phyloP scores from a whole-genome alignment of 2,113 vertebrate species.

The Poecilia latipinna region DNA sequence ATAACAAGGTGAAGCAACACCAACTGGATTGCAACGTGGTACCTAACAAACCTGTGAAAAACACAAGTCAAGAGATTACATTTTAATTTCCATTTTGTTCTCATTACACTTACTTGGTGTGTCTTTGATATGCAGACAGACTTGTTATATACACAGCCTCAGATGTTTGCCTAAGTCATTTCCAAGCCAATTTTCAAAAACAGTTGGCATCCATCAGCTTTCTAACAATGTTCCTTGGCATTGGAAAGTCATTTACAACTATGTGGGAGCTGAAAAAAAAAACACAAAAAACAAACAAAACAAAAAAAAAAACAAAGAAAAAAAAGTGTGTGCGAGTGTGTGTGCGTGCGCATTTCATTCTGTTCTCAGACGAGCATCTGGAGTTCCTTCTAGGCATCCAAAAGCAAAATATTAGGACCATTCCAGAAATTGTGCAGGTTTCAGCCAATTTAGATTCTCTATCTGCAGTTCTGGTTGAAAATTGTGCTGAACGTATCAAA shows the following conservation, averaged over 20 bases:
- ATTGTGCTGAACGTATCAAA: background rate
- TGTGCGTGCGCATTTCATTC: conserved; percentile 52
- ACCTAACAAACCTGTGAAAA: conserved; percentile 41
- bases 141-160: conserved; percentile 52
- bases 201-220: conserved; percentile 72
- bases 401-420: conserved; percentile 68
- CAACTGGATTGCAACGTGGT: conserved; percentile 33
- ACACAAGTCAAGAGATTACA: conserved; percentile 41
- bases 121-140: conserved; percentile 54
- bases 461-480: conserved; percentile 1
- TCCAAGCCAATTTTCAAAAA: conserved; percentile 66
- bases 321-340: conserved; percentile 32
- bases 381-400: conserved; percentile 65
- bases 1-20: conserved; percentile 50
- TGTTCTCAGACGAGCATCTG: conserved; percentile 69
- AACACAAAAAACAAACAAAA: background rate
- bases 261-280: conserved; percentile 48
- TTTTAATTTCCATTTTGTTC: conserved; percentile 56
- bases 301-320: background rate
- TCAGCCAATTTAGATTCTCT: conserved; percentile 23
- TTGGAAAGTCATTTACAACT: conserved; percentile 68
- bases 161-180: conserved; percentile 67
- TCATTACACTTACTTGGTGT: conserved; percentile 47
- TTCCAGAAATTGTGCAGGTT: conserved; percentile 48
- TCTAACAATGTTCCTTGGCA: conserved; percentile 76